phyloP scores from a whole-genome alignment of 1,140 invertebrate species.

The Eumaeus atala region DNA sequence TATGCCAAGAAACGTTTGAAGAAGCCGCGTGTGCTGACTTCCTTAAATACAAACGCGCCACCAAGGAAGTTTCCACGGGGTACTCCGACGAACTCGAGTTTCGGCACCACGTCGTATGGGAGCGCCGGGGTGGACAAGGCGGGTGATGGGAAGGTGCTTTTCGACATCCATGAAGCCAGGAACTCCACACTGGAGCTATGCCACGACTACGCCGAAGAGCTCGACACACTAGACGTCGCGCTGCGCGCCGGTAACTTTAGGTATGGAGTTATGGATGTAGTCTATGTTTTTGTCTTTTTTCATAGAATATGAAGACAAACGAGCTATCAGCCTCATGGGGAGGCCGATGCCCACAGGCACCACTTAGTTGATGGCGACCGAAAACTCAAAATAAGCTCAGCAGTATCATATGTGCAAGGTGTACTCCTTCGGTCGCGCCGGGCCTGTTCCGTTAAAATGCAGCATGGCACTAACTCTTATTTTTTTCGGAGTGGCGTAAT shows the following conservation, averaged over 20 bases:
- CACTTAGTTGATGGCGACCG: too few species aligned
- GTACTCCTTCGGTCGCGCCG: too few species aligned
- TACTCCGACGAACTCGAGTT: constrained; percentile 43
- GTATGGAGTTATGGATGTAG: constrained; percentile 39
- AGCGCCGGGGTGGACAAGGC: constrained; percentile 57
- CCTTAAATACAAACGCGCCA: constrained; percentile 27
- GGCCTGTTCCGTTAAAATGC: too few species aligned
- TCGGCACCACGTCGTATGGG: constrained; percentile 55
- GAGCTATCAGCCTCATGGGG: too few species aligned
- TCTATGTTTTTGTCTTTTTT: too few species aligned
- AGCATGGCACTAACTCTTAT: too few species aligned
- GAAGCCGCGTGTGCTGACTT: constrained; percentile 34
- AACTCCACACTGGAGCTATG: constrained; percentile 66
- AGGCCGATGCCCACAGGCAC: too few species aligned
- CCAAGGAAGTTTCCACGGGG: constrained; percentile 42
- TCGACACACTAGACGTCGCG: constrained; percentile 61
- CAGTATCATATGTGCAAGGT: too few species aligned
- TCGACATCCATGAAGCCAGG: constrained; percentile 66
- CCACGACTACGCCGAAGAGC: constrained; percentile 60
- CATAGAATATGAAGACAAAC: too few species aligned
- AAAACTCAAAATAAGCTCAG: too few species aligned
- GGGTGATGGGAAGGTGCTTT: constrained; percentile 54
- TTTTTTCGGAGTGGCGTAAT: too few species aligned
- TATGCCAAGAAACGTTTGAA: constrained; percentile 51
- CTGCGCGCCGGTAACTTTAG: constrained; percentile 70